phyloP scores from a whole-genome alignment of 2,888 invertebrate genomes.

The Orthosia cruda region DNA sequence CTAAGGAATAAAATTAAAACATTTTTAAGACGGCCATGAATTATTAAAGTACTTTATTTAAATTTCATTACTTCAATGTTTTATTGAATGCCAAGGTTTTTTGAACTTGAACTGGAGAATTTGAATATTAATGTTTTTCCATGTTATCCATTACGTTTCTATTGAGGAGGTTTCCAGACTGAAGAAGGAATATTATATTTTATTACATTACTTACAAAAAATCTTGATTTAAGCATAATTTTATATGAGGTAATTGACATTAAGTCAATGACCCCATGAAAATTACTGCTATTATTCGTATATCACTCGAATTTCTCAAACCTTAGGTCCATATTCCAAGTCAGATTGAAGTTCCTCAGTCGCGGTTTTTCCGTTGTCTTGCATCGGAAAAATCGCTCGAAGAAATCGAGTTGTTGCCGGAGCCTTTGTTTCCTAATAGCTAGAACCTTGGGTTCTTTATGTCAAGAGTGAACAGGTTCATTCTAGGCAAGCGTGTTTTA shows the following conservation, averaged over 20 bases:
- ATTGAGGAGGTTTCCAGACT: slow-evolving; percentile 12
- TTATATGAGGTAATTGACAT: not conserved
- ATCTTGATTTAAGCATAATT: not conserved
- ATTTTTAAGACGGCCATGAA: slow-evolving; percentile 35
- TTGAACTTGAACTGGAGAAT: slow-evolving; percentile 36
- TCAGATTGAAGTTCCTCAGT: too few species aligned
- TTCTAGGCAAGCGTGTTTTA: too few species aligned
- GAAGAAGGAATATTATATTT: not conserved
- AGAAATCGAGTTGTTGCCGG: too few species aligned
- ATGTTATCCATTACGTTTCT: slow-evolving; percentile 31
- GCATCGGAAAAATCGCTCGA: too few species aligned
- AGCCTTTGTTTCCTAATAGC: too few species aligned
- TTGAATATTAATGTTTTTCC: slow-evolving; percentile 53
- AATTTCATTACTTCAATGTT: slow-evolving; percentile 56
- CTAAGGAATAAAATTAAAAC: slow-evolving; percentile 10
- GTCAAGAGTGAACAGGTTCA: too few species aligned
- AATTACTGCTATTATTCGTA: too few species aligned
- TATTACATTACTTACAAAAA: not conserved
- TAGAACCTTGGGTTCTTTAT: too few species aligned
- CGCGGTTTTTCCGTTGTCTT: too few species aligned
- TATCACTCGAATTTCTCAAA: too few species aligned
- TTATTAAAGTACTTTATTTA: slow-evolving; percentile 46
- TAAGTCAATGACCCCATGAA: not conserved
- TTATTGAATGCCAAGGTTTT: slow-evolving; percentile 53
- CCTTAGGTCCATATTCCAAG: too few species aligned